Evolutionary conservation across 2,113 vertebrate species (phyloP), one percentile per base, ranked within the genome.

Genomic region (Colaptes auratus): DNA sequence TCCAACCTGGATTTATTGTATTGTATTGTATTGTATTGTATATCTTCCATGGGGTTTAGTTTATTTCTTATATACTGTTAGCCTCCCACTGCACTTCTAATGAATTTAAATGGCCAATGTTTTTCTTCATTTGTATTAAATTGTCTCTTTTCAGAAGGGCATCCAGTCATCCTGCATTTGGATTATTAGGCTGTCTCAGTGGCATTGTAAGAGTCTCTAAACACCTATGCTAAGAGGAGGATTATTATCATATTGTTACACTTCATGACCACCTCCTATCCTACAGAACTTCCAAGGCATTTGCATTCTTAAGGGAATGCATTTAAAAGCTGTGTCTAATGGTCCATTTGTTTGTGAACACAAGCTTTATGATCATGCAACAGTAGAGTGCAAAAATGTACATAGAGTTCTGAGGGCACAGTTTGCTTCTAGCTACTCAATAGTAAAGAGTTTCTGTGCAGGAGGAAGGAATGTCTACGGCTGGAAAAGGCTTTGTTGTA

Each of bases 401-500:
- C 0, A 2, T 27, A 35, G 3, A 16, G 10, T 63, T 86, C 64
- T 60, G 16, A 24, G 27, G 23, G 15, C 84, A 50, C 2, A 1
- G 15, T 53, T 81, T 77, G 35, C 36, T 88, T 65, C n/a, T 60
- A 89, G 35, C 30, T 42, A 74, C 0, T 0, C 21, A 87, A 44
- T 4, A 35, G 13, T 4, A 44, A 15, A 0, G 0, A 18, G 21
- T 53, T 89, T 28, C 7, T 3, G 18, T 9, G 9, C 1, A 3
- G 3, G 6, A 4, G 12, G 10, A 7, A 89, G 64, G 9, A 6
- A 24, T 2, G 3, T 28, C 42, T 67, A 21, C 1, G 1, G 14
- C 46, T 66, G 27, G 25, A 11, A 73, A 85, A 90, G 52, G 15
- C 56, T 91, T 33, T 14, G 60, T 91, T 86, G 74, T 36, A 9